phyloP scores from a whole-genome alignment of 2,888 invertebrate genomes.

The Nomada hirtipes region DNA sequence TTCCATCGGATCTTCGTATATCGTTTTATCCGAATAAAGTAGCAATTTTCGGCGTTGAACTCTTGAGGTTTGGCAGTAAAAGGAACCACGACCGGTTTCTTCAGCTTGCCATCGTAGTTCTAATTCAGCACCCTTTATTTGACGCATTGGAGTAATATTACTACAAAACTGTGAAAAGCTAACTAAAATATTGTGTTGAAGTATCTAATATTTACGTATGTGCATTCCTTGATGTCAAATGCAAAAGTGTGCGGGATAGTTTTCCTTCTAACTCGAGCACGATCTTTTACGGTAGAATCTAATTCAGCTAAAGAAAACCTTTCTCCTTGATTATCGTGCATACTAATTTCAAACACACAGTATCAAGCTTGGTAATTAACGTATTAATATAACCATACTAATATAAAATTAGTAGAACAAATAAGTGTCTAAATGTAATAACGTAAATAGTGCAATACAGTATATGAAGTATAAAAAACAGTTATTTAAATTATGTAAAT shows the following conservation, averaged over 20 bases:
- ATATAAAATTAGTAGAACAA: no score
- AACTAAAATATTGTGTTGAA: neutral
- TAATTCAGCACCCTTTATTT: conserved; percentile 10
- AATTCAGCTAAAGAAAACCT: neutral
- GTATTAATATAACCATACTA: neutral
- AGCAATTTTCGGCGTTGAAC: conserved; percentile 51
- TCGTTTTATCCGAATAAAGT: conserved; percentile 19
- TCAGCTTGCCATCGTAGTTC: neutral
- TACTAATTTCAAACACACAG: conserved; percentile 24
- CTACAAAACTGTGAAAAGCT: neutral
- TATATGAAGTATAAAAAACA: no score
- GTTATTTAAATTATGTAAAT: neutral
- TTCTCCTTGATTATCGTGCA: neutral
- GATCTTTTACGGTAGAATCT: neutral
- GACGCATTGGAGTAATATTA: conserved; percentile 1
- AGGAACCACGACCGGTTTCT: neutral
- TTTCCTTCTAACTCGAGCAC: neutral
- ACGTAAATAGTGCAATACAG: no score
- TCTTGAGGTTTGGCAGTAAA: neutral
- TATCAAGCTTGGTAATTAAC: neutral
- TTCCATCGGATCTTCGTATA: neutral
- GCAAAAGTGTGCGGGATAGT: neutral
- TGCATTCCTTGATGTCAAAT: neutral
- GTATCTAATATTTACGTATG: conserved; percentile 21
- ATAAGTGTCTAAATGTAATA: no score